phyloP scores from a whole-genome alignment of 1,140 invertebrate species.

The Onthophagus taurus region DNA sequence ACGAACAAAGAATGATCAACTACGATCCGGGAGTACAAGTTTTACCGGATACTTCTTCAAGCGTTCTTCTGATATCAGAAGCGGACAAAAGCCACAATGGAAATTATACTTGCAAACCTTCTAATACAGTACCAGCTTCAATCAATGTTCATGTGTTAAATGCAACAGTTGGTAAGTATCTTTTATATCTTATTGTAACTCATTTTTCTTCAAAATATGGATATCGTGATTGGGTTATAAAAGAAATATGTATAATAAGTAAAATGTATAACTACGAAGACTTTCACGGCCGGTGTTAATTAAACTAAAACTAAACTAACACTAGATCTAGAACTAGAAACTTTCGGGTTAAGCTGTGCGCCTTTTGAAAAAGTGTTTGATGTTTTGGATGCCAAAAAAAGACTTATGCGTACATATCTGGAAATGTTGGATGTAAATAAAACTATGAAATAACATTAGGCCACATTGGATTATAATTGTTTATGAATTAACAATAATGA shows the following conservation, averaged over 20 bases:
- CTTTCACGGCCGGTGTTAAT: too few relatives aligned
- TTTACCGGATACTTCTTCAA: slow-evolving; percentile 40
- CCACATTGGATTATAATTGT: too few relatives aligned
- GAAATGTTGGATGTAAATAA: too few relatives aligned
- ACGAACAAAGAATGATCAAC: slow-evolving; percentile 63
- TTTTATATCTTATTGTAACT: neutral
- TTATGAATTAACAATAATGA: too few relatives aligned
- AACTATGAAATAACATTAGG: too few relatives aligned
- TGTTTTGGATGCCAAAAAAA: too few relatives aligned
- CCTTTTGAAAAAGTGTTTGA: too few relatives aligned
- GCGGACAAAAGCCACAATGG: slow-evolving; percentile 49
- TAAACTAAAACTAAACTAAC: too few relatives aligned
- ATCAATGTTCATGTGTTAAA: slow-evolving; percentile 58
- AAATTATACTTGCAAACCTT: slow-evolving; percentile 60
- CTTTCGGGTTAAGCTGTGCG: neutral
- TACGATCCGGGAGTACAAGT: slow-evolving; percentile 48
- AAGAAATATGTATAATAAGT: neutral
- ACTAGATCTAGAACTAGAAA: too few relatives aligned
- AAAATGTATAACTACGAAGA: neutral
- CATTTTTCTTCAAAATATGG: neutral
- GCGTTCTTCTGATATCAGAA: slow-evolving; percentile 46
- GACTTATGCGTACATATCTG: too few relatives aligned
- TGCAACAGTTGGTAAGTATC: slow-evolving; percentile 36
- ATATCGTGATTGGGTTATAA: neutral
- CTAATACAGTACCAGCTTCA: slow-evolving; percentile 55